phyloP scores from a whole-genome alignment of 2,797 vertebrate genomes.

The Poeciliopsis presidionis region DNA sequence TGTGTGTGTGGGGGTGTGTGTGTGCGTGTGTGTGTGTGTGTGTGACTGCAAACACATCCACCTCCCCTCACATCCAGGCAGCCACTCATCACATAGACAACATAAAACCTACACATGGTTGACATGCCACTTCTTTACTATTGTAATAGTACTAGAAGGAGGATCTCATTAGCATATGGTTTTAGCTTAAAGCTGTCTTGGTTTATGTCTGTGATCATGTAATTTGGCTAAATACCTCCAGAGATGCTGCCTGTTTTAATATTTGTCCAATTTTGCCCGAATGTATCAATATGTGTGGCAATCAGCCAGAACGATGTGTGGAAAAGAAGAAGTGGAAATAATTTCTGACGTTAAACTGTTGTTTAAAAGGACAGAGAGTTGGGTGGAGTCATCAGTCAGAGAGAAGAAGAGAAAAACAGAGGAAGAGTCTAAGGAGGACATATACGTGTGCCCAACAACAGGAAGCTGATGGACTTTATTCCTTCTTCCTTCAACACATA shows the following conservation, averaged over 20 bases:
- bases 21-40: neutral
- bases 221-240: conserved; percentile 4
- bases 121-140: conserved; percentile 21
- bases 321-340: too few relatives aligned
- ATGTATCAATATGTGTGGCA: neutral
- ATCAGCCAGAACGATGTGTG: neutral
- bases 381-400: too few relatives aligned
- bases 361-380: too few relatives aligned
- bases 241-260: neutral
- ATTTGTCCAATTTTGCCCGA: neutral
- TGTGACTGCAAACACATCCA: conserved; percentile 32
- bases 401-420: too few relatives aligned
- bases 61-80: conserved; percentile 16
- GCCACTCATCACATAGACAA: conserved; percentile 14
- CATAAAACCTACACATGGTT: conserved; percentile 19
- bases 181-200: conserved; percentile 16
- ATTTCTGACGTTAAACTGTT: too few relatives aligned
- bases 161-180: conserved; percentile 32
- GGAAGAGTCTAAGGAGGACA: too few relatives aligned
- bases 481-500: too few relatives aligned
- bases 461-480: too few relatives aligned
- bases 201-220: conserved; percentile 2
- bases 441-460: too few relatives aligned
- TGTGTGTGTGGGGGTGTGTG: too few relatives aligned
- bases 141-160: conserved; percentile 23